Percentiles rank a stretch among this genome's conserved stretches.
phyloP scores from a whole-genome alignment of 1,140 invertebrate species.

The Hyles vespertilio region DNA sequence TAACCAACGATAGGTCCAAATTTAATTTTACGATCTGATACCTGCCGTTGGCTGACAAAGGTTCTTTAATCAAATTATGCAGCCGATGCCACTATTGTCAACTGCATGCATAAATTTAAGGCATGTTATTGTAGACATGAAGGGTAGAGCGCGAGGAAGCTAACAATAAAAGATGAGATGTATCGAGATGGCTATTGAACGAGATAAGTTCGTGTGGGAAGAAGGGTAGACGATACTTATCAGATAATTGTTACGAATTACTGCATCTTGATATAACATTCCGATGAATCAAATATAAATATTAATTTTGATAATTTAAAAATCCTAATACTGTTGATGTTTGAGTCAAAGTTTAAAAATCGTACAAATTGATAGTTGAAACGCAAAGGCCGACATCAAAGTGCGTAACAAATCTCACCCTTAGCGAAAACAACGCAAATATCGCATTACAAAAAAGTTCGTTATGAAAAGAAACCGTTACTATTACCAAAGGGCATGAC shows the following conservation, averaged over 20 bases:
- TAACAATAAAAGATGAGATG: conserved; percentile 52
- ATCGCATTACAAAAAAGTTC: conserved; percentile 71
- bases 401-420: conserved; percentile 52
- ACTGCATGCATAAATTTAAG: conserved; percentile 66
- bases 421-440: conserved; percentile 64
- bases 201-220: conserved; percentile 58
- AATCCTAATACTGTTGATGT: too few species aligned
- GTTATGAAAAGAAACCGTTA: conserved; percentile 71
- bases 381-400: conserved; percentile 37
- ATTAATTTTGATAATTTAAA: too few species aligned
- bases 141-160: conserved; percentile 48
- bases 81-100: conserved; percentile 66
- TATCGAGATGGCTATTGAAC: conserved; percentile 57
- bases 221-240: conserved; percentile 72
- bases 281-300: conserved; percentile 12
- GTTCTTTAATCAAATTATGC: conserved; percentile 73
- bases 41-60: conserved; percentile 65
- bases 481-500: conserved; percentile 66
- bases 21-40: conserved; percentile 73
- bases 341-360: conserved; percentile 23
- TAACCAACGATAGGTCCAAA: conserved; percentile 71
- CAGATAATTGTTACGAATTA: conserved; percentile 72
- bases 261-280: conserved; percentile 45
- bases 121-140: conserved; percentile 56
- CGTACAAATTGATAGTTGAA: conserved; percentile 50